These are phyloP conservation scores for Drosophila crucigera DNA, from an alignment of 2,888 invertebrate genomes.

Conservation along the genomic window DNA sequence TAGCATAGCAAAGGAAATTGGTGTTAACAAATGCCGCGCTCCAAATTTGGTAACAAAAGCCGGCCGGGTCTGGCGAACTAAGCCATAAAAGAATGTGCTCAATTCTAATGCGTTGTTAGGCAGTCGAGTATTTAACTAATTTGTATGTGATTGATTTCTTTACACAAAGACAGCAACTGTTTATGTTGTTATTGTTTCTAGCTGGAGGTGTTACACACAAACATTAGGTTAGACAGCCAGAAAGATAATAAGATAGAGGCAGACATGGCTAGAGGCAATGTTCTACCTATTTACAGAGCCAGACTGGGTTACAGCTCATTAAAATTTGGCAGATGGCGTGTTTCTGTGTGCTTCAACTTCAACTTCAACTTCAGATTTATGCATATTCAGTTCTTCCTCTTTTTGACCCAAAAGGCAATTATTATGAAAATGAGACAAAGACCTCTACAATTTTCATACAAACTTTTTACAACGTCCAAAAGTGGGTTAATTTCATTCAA, in stretches of 20 bases:
- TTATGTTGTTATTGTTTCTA: conserved; percentile 13
- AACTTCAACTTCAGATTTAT: conserved; percentile 28
- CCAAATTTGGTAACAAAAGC: conserved; percentile 51
- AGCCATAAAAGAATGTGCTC: conserved; percentile 22
- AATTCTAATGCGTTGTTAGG: conserved; percentile 17
- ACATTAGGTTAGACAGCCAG: conserved; percentile 8
- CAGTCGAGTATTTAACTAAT: conserved; percentile 16
- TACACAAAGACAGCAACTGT: conserved; percentile 25
- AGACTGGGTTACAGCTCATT: conserved; percentile 50
- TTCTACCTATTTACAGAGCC: conserved; percentile 34
- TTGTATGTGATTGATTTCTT: conserved; percentile 58
- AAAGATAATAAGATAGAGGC: not conserved
- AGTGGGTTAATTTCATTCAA: conserved; percentile 78
- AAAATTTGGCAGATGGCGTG: conserved; percentile 60
- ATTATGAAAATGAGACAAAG: conserved; percentile 64
- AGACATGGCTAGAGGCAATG: conserved; percentile 23
- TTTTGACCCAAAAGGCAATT: conserved; percentile 50
- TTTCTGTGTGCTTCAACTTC: conserved; percentile 2
- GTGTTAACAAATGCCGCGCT: conserved; percentile 30
- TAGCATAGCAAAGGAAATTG: conserved; percentile 49
- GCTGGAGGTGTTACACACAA: conserved; percentile 47
- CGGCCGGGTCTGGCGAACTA: conserved; percentile 2
- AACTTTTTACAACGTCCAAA: conserved; percentile 57
- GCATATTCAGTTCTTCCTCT: conserved; percentile 50
- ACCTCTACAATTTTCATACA: conserved; percentile 38